Evolutionary conservation across 2,888 invertebrate genomes (phyloP).

Genomic region (Chrysomela aeneicollis): DNA sequence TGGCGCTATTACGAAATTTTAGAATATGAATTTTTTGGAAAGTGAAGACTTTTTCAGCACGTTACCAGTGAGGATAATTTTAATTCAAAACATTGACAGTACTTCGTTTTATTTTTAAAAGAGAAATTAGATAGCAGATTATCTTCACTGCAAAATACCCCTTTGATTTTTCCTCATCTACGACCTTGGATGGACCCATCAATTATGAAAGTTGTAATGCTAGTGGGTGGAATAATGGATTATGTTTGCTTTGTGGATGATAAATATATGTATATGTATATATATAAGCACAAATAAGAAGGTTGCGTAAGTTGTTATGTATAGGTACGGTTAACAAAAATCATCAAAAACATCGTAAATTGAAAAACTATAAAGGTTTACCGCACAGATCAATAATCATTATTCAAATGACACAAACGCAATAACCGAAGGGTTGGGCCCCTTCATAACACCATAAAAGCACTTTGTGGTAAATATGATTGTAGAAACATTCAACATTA

Average conservation of each 20-base stretch:
- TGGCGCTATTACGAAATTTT: no score
- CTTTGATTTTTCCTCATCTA: background rate
- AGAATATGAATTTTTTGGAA: no score
- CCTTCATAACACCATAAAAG: background rate
- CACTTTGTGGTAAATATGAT: background rate
- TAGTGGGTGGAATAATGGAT: conserved; percentile 30
- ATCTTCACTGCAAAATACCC: no score
- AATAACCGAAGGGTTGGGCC: background rate
- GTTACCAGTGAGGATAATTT: no score
- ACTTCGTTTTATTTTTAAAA: no score
- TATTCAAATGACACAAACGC: background rate
- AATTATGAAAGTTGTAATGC: conserved; percentile 17
- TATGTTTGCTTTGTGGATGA: conserved; percentile 26
- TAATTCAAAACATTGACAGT: no score
- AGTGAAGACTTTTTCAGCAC: no score
- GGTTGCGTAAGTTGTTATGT: conserved; percentile 21
- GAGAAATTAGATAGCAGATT: no score
- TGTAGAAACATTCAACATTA: background rate
- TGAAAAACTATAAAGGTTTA: background rate
- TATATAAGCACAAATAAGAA: conserved; percentile 26
- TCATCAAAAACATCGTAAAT: background rate
- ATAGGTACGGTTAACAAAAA: conserved; percentile 8
- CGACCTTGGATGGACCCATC: background rate
- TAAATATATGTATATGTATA: no score
- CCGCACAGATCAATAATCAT: background rate